Evolutionary conservation across 2,888 invertebrate species (phyloP), one percentile per base, ranked within the genome.

Genomic region (Platycheirus rosarum): DNA sequence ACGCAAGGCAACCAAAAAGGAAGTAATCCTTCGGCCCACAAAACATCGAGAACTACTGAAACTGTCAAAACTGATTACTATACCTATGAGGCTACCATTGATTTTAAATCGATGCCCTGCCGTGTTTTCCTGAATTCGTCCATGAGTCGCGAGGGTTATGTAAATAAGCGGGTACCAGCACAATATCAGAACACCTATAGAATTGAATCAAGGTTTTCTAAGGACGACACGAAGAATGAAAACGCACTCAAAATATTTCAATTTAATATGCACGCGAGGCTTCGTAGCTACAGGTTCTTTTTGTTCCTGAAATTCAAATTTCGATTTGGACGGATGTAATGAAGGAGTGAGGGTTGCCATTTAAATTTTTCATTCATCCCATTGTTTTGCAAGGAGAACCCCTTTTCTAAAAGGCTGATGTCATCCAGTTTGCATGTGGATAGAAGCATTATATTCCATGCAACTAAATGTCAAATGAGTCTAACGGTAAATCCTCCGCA

Each of bases 11-110:
- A 32, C 44, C n/a, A 16, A 66, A 51, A 73, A 73, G 48, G 60
- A 80, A 66, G 68, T 82, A 82, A 77, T 77, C 82, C 71, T 66
- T 62, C 77, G 71, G 68, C 71, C 82, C 82, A 77, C 82, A 77
- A 73, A 57, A 77, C 68, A 68, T 53, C 53, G 57, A 73, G 57
- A 63, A 77, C 71, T 71, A 77, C 82, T 77, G 71, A 77, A 82
- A 77, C 82, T 82, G 82, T 82, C 82, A 82, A 82, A 82, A 82
- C 82, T 82, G 82, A 82, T 82, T 82, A 82, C 82, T 69, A 63
- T 82, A n/a, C n/a, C n/a, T n/a, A 76, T 82, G 77, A 73, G 82
- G 82, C 49, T 82, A 77, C 82, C 77, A 82, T 82, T 77, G 82
- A 77, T 82, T 82, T 73, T 46, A 40, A 71, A 73, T 82, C 80